phyloP scores from a whole-genome alignment of 2,888 invertebrate species.

The Phorcus lineatus region DNA sequence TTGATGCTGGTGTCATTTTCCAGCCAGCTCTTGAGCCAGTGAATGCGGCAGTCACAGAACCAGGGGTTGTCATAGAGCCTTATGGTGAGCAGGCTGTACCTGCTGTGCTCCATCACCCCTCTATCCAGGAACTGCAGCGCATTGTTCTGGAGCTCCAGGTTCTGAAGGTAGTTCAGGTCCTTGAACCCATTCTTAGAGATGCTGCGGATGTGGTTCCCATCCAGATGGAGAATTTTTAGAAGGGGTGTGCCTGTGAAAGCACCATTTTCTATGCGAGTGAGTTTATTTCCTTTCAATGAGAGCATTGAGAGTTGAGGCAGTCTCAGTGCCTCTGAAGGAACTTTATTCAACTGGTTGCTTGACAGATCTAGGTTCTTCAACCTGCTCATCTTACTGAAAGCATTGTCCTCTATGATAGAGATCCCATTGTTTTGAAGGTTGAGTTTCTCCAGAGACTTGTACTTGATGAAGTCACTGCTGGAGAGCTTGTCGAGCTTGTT shows the following conservation, averaged over 20 bases:
- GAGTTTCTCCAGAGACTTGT: constrained; percentile 54
- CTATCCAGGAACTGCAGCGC: constrained; percentile 52
- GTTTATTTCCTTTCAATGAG: constrained; percentile 59
- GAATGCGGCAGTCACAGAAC: constrained; percentile 67
- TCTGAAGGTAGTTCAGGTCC: constrained; percentile 49
- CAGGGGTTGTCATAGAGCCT: constrained; percentile 66
- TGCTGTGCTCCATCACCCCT: constrained; percentile 53
- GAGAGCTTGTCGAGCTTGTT: constrained; percentile 52
- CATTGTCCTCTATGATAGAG: constrained; percentile 43
- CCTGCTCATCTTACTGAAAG: constrained; percentile 51
- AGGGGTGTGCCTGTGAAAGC: constrained; percentile 51
- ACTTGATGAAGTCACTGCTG: constrained; percentile 61
- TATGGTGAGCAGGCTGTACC: constrained; percentile 48
- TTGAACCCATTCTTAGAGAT: constrained; percentile 55
- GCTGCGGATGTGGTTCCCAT: constrained; percentile 60
- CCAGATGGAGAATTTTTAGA: constrained; percentile 57
- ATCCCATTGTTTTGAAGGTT: constrained; percentile 62
- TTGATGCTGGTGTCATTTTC: constrained; percentile 45
- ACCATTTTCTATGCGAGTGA: constrained; percentile 50
- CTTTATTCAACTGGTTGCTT: constrained; percentile 53
- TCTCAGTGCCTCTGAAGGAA: constrained; percentile 50
- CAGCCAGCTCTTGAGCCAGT: constrained; percentile 65
- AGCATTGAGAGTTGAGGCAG: constrained; percentile 50
- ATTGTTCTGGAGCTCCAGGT: constrained; percentile 64
- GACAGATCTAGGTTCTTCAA: constrained; percentile 55